Evolutionary conservation across 2,888 invertebrate species (phyloP), one percentile per base, ranked within the genome.

Genomic region (Anticlea derivata): DNA sequence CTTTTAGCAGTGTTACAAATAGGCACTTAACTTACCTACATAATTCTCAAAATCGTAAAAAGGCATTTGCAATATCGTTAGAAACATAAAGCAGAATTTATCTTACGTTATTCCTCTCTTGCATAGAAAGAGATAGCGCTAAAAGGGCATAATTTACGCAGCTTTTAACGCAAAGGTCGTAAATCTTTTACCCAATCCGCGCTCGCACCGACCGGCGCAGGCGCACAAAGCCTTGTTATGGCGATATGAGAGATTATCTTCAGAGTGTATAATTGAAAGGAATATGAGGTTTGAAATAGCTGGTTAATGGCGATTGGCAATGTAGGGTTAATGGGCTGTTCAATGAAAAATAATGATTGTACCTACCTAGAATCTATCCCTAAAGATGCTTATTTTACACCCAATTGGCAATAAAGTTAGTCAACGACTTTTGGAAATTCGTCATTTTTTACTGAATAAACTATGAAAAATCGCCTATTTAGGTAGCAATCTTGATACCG

Each of bases 151-250:
- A 75, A 81, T 77, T 81, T 81, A 80, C 79, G 57, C 73, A 70
- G 75, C 78, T 78, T 78, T 83, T 80, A 83, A 75, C 68, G 64
- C 66, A 55, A 45, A 50, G 67, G 68, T 70, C 75, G 73, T 85
- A 82, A 83, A 85, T 83, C 83, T 81, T 75, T 70, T 73, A 73
- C 71, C 75, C 75, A 69, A 73, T 78, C 73, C 72, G 78, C 71
- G 73, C 20, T 27, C 44, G 38, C 38, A 26, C 26, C 73, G 59
- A 60, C 60, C 64, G 78, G 81, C 80, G 80, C 71, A 51, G 43
- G 73, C 74, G 78, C 78, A 35, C 33, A 24, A 47, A 50, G 48
- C 33, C 31, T 38, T 33, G 78, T 78, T 80, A 73, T 60, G 69
- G 55, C 60, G 64, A 59, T 62, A 59, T 60, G 26, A 47, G 50